Evolutionary conservation across 2,113 vertebrate genomes (phyloP), one percentile per base, ranked within the genome.

Genomic region (Xenopus borealis): DNA sequence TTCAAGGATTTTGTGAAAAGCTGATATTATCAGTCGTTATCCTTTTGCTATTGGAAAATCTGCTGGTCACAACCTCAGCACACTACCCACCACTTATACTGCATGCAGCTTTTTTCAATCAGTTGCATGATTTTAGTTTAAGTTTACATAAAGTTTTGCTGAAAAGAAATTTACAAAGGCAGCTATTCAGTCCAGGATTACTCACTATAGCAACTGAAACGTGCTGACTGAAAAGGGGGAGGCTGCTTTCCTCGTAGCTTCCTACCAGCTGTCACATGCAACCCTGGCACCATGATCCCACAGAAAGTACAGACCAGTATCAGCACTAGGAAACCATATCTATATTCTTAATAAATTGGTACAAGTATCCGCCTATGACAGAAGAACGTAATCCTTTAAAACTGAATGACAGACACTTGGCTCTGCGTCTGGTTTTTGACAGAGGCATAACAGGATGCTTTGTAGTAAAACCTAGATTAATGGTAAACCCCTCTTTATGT

Each of bases 391-490:
- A 93, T 91, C 89, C 85, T 78, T 78, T 85, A 85, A 88, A n/a
- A 86, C 84, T 86, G 81, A 82, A 86, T 89, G 89, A 91, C 88
- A 93, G 89, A 88, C 85, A 83, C 84, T 91, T 93, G 90, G 90
- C 89, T 83, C 83, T 83, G 73, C 83, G 85, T 74, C 81, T 75
- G 78, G 80, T 86, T 85, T 90, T 88, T 88, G 87, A 90, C 88
- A 88, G 88, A 87, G 85, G 86, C 89, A 85, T 89, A 91, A 89
- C 69, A 70, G 86, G 84, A 85, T 79, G 78, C 87, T 91, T 92
- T 92, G 88, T 89, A 89, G 87, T 91, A 89, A 88, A 90, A 89
- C 88, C 85, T 90, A 87, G 89, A 92, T 92, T 91, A 92, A 89
- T 89, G 84, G 83, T 89, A 90, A 91, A 88, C 81, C 87, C 81